Conservation (phyloP, 2,888 invertebrate species). For the Linnaemya tessellans region DNA sequence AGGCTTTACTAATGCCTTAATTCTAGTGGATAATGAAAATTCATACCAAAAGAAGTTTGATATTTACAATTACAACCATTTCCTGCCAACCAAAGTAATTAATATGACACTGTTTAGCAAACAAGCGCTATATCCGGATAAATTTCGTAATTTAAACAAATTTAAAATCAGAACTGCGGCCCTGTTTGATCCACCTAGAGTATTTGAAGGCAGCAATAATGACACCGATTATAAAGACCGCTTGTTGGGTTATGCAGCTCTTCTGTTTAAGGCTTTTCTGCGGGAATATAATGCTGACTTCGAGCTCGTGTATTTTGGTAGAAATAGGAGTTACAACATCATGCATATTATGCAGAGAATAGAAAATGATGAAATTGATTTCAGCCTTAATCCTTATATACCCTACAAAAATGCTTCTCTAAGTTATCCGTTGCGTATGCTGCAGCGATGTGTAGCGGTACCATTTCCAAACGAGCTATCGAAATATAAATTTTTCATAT, state of each 20-base stretch:
- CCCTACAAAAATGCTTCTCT: constrained; percentile 66
- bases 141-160: constrained; percentile 73
- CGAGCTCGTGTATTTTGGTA: constrained; percentile 60
- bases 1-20: constrained; percentile 74
- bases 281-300: constrained; percentile 74
- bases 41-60: constrained; percentile 1
- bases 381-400: constrained; percentile 74
- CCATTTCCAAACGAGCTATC: constrained; percentile 73
- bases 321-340: constrained; percentile 72
- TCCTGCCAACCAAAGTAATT: constrained; percentile 62
- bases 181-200: constrained; percentile 75
- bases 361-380: constrained; percentile 72
- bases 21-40: constrained; percentile 66
- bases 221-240: background rate
- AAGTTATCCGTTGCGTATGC: constrained; percentile 76
- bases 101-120: constrained; percentile 30
- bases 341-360: constrained; percentile 70
- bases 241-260: constrained; percentile 74
- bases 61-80: constrained; percentile 74
- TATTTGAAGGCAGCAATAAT: constrained; percentile 66
- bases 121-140: constrained; percentile 54
- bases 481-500: constrained; percentile 75
- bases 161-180: constrained; percentile 72
- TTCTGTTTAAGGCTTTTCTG: constrained; percentile 73
- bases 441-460: constrained; percentile 74